Evolutionary conservation across 2,113 vertebrate species (phyloP).

Genomic region (Solea senegalensis): DNA sequence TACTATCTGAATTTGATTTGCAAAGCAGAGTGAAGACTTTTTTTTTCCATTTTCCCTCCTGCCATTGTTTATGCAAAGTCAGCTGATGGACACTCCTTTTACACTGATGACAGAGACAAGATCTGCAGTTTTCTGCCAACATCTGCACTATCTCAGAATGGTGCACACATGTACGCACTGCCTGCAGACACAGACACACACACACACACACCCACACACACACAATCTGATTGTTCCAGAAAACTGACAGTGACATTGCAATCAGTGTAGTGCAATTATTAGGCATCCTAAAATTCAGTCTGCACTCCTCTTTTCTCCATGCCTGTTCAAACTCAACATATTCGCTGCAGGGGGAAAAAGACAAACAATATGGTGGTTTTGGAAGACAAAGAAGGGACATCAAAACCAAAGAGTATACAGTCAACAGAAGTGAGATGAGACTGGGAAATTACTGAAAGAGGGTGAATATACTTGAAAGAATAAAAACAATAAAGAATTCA

Average conservation of each 20-base stretch:
- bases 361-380: slow-evolving; percentile 37
- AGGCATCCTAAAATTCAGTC: slow-evolving; percentile 63
- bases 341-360: slow-evolving; percentile 16
- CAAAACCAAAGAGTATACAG: not conserved
- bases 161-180: slow-evolving; percentile 22
- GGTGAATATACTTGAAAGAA: slow-evolving; percentile 28
- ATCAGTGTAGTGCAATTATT: slow-evolving; percentile 73
- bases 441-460: not conserved
- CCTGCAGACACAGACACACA: slow-evolving; percentile 23
- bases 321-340: slow-evolving; percentile 52
- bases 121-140: slow-evolving; percentile 65
- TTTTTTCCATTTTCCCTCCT: not conserved
- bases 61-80: slow-evolving; percentile 73
- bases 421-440: no score
- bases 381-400: slow-evolving; percentile 32
- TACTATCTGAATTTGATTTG: slow-evolving; percentile 24
- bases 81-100: slow-evolving; percentile 52
- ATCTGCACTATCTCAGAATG: slow-evolving; percentile 62
- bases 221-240: slow-evolving; percentile 71
- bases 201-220: slow-evolving; percentile 19
- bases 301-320: slow-evolving; percentile 35
- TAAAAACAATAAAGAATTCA: slow-evolving; percentile 49
- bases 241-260: slow-evolving; percentile 74
- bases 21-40: slow-evolving; percentile 13
- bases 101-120: slow-evolving; percentile 61